Evolutionary conservation across 2,113 vertebrate species (phyloP), one percentile per base, ranked within the genome.

Genomic region (Epinephelus fuscoguttatus): DNA sequence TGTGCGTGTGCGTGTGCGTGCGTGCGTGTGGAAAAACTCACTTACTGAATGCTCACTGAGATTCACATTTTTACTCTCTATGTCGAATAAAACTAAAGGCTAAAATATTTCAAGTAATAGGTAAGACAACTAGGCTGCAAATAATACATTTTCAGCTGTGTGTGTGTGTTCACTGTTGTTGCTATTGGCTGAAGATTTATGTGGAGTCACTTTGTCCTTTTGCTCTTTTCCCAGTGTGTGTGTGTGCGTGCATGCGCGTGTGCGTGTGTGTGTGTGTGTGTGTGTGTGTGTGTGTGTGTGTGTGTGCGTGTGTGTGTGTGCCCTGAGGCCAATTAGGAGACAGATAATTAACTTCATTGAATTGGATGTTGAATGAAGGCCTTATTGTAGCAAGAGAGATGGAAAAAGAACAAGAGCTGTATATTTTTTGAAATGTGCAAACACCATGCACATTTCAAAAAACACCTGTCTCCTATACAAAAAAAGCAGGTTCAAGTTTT

Each of bases 271-370:
- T n/a, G 71, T 33, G 57, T 40, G 37, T 49, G 71, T 17, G 57
- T 50, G 75, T 18, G 53, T 60, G 56, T 27, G 57, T 52, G 49
- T 37, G 47, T 68, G 55, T 60, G 68, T 78, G 64, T 25, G 56
- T 37, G 37, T 33, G 71, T 37, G 57, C 37, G 72, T 21, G 72
- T 9, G 49, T 47, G 56, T 53, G 56, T 6, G 12, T 25, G 73
- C 88, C 87, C 86, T 80, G 70, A 74, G 91, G 90, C 88, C 86
- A 89, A 92, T 94, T 90, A 92, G 86, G 56, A 53, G 73, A 92
- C 85, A 94, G 91, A 94, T 94, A 91, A 93, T 94, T 93, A 93
- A 93, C 88, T 88, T 94, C 84, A 94, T 88, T 93, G 85, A 94
- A 84, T 59, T 78, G 63, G 61, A 81, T 55, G 27, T 61, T 90